Evolutionary conservation across 2,797 vertebrate species (phyloP).

Genomic region (Dermochelys coriacea): DNA sequence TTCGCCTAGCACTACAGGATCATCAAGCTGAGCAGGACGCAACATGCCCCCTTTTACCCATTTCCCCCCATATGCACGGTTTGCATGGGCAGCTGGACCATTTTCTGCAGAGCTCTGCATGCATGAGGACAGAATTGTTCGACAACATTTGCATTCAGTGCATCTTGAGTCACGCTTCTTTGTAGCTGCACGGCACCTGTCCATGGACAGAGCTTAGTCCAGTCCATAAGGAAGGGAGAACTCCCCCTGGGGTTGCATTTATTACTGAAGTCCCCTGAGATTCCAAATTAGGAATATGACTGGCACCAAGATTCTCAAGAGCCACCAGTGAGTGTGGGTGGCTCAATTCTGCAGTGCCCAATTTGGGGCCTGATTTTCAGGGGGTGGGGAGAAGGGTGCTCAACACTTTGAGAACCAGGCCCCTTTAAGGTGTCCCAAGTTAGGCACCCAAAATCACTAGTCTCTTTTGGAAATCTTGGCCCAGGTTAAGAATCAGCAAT

Average conservation of each 20-base stretch:
- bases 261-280: no score
- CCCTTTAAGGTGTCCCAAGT: not conserved
- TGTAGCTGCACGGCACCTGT: not conserved
- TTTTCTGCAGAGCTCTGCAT: not conserved
- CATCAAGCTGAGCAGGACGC: not conserved
- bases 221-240: not conserved
- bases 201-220: not conserved
- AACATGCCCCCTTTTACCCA: not conserved
- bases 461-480: not conserved
- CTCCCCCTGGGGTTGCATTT: not conserved
- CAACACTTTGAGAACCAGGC: not conserved
- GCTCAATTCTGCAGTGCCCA: not conserved
- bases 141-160: not conserved
- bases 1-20: not conserved
- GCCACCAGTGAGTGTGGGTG: not conserved
- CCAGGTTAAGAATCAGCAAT: fast-evolving
- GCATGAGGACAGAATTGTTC: not conserved
- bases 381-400: fast-evolving
- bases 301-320: not conserved
- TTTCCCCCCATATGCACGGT: not conserved
- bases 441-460: not conserved
- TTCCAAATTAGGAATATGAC: no score
- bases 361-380: not conserved
- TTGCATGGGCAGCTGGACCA: not conserved
- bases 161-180: not conserved